These are phyloP conservation scores for Emesis furor DNA, from an alignment of 2,888 invertebrate species.

Conservation along the genomic window DNA sequence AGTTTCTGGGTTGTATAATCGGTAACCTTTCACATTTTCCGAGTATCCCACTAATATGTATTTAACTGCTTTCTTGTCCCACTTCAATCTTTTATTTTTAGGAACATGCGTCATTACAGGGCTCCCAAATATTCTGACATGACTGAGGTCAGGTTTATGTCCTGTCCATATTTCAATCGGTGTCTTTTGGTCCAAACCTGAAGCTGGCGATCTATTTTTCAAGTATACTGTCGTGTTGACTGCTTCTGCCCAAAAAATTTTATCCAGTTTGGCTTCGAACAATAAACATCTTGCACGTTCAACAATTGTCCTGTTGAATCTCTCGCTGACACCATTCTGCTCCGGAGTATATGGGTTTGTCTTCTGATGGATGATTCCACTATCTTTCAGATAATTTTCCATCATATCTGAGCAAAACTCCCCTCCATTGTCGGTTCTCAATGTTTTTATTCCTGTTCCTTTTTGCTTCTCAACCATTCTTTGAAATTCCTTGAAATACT, in stretches of 20 bases:
- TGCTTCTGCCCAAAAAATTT: constrained; percentile 53
- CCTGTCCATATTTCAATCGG: constrained; percentile 69
- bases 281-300: constrained; percentile 46
- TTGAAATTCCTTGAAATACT: neutral
- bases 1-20: constrained; percentile 23
- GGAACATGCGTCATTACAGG: constrained; percentile 26
- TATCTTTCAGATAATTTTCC: neutral
- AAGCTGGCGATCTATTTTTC: constrained; percentile 47
- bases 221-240: constrained; percentile 41
- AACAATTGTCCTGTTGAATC: constrained; percentile 8
- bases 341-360: neutral
- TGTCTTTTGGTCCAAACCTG: constrained; percentile 42
- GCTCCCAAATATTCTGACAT: constrained; percentile 47
- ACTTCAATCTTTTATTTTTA: constrained; percentile 59
- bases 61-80: constrained; percentile 61
- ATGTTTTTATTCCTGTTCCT: neutral
- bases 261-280: constrained; percentile 48
- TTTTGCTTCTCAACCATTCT: neutral
- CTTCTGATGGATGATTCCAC: neutral
- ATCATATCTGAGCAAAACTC: neutral
- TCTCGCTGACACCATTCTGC: neutral
- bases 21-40: constrained; percentile 54
- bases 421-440: neutral
- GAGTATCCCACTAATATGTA: constrained; percentile 51
- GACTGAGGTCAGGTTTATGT: constrained; percentile 63